A percentile compares a stretch with the other conserved stretches of the same genome.
Evolutionary conservation across 1,140 invertebrate genomes (phyloP).

Genomic region (Diprion similis): DNA sequence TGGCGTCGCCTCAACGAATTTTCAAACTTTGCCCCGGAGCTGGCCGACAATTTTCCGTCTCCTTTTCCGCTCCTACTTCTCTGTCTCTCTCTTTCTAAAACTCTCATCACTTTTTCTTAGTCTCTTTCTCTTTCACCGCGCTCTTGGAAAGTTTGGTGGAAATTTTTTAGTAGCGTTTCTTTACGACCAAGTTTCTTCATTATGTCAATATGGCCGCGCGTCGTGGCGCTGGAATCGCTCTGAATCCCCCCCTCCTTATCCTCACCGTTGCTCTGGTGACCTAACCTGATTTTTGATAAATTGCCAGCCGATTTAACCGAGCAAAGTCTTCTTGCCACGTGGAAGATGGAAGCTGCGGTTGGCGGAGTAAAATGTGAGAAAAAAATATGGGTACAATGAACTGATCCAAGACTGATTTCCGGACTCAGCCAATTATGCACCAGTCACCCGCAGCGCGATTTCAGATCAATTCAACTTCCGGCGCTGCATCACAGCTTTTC

Average conservation of each 20-base stretch:
- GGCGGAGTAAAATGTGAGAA: too few relatives aligned
- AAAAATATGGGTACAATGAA: too few relatives aligned
- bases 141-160: not conserved
- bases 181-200: conserved; percentile 39
- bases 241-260: conserved; percentile 29
- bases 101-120: not conserved
- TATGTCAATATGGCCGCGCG: conserved; percentile 34
- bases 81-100: not conserved
- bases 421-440: conserved; percentile 28
- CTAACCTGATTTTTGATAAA: conserved; percentile 38
- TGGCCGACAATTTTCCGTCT: conserved; percentile 29
- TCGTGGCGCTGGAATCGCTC: too few relatives aligned
- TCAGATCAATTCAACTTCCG: conserved; percentile 8
- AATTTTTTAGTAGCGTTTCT: not conserved
- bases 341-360: not conserved
- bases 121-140: not conserved
- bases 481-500: too few relatives aligned
- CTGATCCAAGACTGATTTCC: not conserved
- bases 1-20: conserved; percentile 52
- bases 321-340: conserved; percentile 8
- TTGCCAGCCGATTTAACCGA: conserved; percentile 31
- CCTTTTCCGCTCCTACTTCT: conserved; percentile 29
- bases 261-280: conserved; percentile 23
- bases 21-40: conserved; percentile 37
- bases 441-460: conserved; percentile 26